Conservation (phyloP, 1,140 invertebrate genomes). For the Cotesia glomerata region DNA sequence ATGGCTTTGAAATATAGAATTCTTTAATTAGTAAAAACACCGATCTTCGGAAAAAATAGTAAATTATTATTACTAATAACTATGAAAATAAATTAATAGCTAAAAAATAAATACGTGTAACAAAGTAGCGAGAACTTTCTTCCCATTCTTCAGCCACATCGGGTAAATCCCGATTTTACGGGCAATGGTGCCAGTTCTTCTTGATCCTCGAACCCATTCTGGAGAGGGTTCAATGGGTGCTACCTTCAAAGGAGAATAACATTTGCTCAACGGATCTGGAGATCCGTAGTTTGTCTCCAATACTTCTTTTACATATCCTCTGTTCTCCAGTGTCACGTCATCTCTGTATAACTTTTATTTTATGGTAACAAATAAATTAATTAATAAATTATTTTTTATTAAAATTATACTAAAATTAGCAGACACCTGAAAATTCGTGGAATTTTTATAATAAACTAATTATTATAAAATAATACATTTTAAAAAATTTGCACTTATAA, state of each 20-base stretch:
- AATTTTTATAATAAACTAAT: too few species aligned
- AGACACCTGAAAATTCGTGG: too few species aligned
- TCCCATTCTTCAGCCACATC: slow-evolving; percentile 89
- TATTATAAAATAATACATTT: too few species aligned
- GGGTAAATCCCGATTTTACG: slow-evolving; percentile 93
- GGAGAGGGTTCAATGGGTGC: slow-evolving; percentile 64
- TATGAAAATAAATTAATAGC: not conserved
- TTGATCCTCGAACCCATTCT: slow-evolving; percentile 70
- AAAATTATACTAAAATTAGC: not conserved
- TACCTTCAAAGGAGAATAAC: slow-evolving; percentile 62
- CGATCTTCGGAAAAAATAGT: too few species aligned
- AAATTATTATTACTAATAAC: too few species aligned
- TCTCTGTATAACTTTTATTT: slow-evolving; percentile 70
- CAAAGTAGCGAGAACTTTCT: slow-evolving; percentile 78
- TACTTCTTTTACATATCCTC: slow-evolving; percentile 81
- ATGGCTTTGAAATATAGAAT: too few species aligned
- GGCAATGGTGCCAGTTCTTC: slow-evolving; percentile 85
- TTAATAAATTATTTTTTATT: slow-evolving; percentile 16
- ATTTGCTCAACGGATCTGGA: slow-evolving; percentile 53
- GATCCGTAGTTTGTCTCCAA: slow-evolving; percentile 70
- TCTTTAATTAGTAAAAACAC: too few species aligned
- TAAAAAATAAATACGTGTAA: slow-evolving; percentile 75
- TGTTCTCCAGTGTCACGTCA: slow-evolving; percentile 79
- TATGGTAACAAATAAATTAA: slow-evolving; percentile 12
- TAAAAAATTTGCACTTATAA: too few species aligned